These are phyloP conservation scores for Lamprologus callipterus DNA, from an alignment of 2,113 vertebrate species.

Conservation along the genomic window DNA sequence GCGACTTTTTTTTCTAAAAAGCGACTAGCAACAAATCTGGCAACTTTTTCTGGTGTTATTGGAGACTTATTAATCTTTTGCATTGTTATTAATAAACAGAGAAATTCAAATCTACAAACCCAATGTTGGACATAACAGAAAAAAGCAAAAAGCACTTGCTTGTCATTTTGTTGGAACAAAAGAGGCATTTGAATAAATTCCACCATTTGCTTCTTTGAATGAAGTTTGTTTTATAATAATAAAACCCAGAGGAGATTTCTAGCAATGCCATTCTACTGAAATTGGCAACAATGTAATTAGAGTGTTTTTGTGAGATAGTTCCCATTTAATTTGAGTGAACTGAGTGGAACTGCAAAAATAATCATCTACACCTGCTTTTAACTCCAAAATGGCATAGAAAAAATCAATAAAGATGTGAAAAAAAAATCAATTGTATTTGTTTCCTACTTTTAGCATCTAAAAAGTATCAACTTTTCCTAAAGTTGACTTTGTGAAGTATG, in stretches of 20 bases:
- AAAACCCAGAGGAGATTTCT: neutral
- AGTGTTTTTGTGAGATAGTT: neutral
- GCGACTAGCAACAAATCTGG: neutral
- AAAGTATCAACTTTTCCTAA: neutral
- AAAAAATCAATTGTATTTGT: neutral
- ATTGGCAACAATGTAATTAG: neutral
- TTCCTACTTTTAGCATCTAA: neutral
- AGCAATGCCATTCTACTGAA: neutral
- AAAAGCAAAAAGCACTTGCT: neutral
- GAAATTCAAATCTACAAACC: neutral
- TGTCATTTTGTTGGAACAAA: neutral
- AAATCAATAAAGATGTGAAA: neutral
- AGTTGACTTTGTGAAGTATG: neutral
- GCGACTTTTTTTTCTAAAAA: neutral
- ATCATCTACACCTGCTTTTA: neutral
- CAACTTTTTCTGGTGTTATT: neutral
- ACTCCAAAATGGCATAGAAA: neutral
- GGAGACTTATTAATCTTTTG: neutral
- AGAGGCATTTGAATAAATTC: neutral
- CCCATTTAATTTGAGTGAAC: neutral
- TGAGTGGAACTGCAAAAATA: neutral
- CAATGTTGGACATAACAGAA: neutral
- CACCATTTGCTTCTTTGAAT: neutral
- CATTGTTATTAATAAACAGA: neutral
- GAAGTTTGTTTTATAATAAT: neutral